Conservation (phyloP, 2,797 vertebrate species). For the Monodelphis domestica region DNA sequence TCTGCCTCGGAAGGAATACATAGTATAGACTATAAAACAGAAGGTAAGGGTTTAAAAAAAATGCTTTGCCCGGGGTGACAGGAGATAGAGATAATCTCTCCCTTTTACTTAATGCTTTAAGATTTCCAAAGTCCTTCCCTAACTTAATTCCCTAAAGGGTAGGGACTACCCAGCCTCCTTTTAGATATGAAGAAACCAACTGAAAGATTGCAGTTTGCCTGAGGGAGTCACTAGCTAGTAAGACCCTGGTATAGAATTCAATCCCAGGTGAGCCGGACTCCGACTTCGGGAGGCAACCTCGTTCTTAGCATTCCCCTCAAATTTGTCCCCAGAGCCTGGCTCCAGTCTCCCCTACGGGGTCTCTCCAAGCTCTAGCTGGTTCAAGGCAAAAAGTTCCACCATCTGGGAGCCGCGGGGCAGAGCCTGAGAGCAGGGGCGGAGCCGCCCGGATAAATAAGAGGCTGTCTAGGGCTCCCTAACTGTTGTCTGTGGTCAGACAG, state of each 20-base stretch:
- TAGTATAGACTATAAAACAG: too few species aligned
- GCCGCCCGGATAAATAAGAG: not conserved
- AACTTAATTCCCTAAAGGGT: too few species aligned
- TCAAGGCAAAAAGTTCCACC: not conserved
- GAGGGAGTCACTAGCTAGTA: not conserved
- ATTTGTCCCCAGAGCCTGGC: not conserved
- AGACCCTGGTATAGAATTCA: not conserved
- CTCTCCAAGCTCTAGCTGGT: not conserved
- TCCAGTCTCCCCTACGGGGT: too few species aligned
- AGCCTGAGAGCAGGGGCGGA: not conserved
- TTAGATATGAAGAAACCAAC: not conserved
- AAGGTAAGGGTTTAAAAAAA: too few species aligned
- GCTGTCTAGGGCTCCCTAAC: rapidly evolving
- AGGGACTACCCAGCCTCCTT: not conserved
- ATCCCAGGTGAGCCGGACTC: not conserved
- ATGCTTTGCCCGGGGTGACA: not conserved
- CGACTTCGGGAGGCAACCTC: not conserved
- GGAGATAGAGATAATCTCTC: too few species aligned
- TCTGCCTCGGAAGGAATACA: too few species aligned
- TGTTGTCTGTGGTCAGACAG: rapidly evolving
- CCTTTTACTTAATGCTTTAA: too few species aligned
- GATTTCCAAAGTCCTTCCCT: too few species aligned
- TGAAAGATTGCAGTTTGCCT: not conserved
- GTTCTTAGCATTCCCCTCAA: not conserved
- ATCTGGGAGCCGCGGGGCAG: slow-evolving; percentile 6